phyloP scores from a whole-genome alignment of 1,140 invertebrate species.

The Acromyrmex echinatior region DNA sequence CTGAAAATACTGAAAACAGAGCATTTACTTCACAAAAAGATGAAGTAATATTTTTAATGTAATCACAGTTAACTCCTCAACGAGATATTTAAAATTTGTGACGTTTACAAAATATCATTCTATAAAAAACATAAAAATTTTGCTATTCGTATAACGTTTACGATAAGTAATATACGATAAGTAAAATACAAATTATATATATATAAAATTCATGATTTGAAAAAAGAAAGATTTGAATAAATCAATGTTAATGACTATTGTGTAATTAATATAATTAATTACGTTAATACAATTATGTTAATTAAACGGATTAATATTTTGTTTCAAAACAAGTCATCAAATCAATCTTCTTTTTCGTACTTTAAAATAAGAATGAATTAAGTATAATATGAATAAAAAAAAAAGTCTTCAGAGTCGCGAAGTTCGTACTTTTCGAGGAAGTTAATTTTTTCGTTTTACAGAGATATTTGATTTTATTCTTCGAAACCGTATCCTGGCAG shows the following conservation, averaged over 20 bases:
- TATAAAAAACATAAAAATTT: neutral
- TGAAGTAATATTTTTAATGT: neutral
- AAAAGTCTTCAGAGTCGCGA: neutral
- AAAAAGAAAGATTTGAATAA: neutral
- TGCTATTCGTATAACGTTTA: neutral
- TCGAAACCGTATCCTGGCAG: conserved; percentile 77
- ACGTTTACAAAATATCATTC: neutral
- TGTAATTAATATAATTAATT: neutral
- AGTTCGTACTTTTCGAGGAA: neutral
- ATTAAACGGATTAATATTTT: neutral
- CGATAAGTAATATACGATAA: neutral
- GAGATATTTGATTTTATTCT: conserved; percentile 53
- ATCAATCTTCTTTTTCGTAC: neutral
- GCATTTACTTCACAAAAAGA: neutral
- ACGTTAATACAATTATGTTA: too few relatives aligned
- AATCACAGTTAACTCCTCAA: conserved; percentile 50
- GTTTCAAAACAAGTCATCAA: neutral
- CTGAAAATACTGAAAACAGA: neutral
- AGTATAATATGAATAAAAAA: neutral
- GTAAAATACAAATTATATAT: neutral
- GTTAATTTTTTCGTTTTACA: neutral
- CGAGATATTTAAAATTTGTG: neutral
- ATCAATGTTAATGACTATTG: neutral
- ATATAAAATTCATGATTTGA: neutral
- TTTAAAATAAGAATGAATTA: neutral